Percentiles rank a stretch among this genome's conserved stretches.
Conservation (phyloP, 1,140 invertebrate species). For the Microplitis mediator region DNA sequence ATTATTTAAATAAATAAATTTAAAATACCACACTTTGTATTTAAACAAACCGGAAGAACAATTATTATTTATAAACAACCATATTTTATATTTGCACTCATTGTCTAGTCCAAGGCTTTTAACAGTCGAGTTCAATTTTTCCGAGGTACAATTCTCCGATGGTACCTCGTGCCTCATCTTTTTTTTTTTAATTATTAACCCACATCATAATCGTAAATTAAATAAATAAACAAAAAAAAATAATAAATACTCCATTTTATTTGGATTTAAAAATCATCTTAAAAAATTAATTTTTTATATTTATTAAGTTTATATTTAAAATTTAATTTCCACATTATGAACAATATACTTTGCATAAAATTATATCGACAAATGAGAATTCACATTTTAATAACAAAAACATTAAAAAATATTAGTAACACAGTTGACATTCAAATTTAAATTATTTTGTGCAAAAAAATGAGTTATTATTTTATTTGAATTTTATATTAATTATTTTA, state of each 20-base stretch:
- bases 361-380: no score
- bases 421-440: no score
- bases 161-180: constrained; percentile 29
- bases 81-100: neutral
- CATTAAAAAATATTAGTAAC: no score
- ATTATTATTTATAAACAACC: neutral
- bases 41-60: constrained; percentile 4
- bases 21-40: neutral
- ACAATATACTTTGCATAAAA: no score
- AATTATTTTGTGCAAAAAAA: no score
- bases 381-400: no score
- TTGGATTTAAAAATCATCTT: neutral
- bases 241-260: neutral
- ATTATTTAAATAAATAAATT: neutral
- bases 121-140: neutral
- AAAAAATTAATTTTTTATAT: neutral
- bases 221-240: constrained; percentile 3
- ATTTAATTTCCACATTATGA: no score
- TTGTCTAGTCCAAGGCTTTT: neutral
- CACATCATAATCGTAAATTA: neutral
- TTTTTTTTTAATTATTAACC: neutral
- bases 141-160: constrained; percentile 34
- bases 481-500: no score
- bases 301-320: no score
- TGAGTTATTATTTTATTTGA: no score